Evolutionary conservation across 2,888 invertebrate genomes (phyloP).

Genomic region (Aplocera efformata): DNA sequence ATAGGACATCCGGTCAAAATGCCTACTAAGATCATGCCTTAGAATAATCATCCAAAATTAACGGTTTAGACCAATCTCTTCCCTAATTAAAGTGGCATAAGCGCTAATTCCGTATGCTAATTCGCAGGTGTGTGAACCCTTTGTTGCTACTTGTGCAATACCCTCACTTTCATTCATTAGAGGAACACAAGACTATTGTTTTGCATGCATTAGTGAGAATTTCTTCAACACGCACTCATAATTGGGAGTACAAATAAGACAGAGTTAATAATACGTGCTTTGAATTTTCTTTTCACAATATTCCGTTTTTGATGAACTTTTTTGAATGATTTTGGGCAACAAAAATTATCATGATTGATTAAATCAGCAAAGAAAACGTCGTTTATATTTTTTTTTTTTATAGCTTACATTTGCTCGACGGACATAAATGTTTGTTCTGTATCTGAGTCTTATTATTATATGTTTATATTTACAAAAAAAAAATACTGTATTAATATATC

Average conservation of each 20-base stretch:
- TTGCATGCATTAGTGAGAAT: conserved; percentile 31
- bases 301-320: too few relatives aligned
- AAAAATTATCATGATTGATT: too few relatives aligned
- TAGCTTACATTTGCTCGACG: too few relatives aligned
- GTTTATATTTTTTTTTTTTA: too few relatives aligned
- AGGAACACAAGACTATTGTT: conserved; percentile 34
- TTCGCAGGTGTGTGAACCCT: conserved; percentile 42
- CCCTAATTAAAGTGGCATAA: conserved; percentile 49
- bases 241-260: conserved; percentile 23
- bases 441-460: too few relatives aligned
- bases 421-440: too few relatives aligned
- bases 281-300: conserved; percentile 1
- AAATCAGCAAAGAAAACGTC: too few relatives aligned
- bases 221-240: conserved; percentile 26
- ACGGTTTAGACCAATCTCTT: conserved; percentile 34
- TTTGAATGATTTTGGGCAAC: too few relatives aligned
- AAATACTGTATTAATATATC: too few relatives aligned
- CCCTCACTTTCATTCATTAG: conserved; percentile 37
- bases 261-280: conserved; percentile 7
- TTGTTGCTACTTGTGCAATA: conserved; percentile 41
- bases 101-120: conserved; percentile 60
- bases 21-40: conserved; percentile 38
- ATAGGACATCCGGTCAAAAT: conserved; percentile 69
- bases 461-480: too few relatives aligned
- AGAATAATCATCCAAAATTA: conserved; percentile 52